Evolutionary conservation across 2,113 vertebrate genomes (phyloP).

Genomic region (Tamias sibiricus): DNA sequence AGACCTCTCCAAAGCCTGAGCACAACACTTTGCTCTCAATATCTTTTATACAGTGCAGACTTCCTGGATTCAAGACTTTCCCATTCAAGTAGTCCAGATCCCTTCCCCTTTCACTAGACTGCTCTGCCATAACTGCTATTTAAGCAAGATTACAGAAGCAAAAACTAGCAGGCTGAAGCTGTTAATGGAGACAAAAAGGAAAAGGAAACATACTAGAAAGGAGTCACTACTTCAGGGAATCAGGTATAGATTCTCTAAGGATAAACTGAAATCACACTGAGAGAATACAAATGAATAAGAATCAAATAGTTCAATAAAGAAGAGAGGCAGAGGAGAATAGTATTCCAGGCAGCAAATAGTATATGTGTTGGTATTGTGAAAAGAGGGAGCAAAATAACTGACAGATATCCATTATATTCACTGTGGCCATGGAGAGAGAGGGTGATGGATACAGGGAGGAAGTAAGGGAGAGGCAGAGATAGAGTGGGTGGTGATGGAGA

Average conservation of each 20-base stretch:
- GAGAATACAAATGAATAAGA: not conserved
- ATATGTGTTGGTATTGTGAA: not conserved
- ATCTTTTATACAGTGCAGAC: no score
- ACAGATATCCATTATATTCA: not conserved
- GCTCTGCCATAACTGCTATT: no score
- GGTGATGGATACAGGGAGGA: not conserved
- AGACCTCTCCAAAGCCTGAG: no score
- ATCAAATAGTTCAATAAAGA: not conserved
- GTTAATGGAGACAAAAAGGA: no score
- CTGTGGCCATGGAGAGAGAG: not conserved
- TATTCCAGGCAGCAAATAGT: not conserved
- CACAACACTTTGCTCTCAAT: no score
- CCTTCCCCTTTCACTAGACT: no score
- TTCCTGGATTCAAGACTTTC: no score
- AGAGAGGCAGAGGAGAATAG: not conserved
- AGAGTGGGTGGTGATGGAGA: not conserved
- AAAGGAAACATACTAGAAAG: no score
- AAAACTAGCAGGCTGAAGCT: no score
- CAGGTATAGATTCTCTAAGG: not conserved
- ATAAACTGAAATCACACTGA: not conserved
- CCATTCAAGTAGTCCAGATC: no score
- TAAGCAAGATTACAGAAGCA: no score
- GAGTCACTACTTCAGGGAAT: not conserved
- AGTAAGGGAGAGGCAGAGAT: not conserved
- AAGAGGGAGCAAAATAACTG: not conserved